Conservation (phyloP, 2,888 invertebrate species). For the Callimorpha dominula region DNA sequence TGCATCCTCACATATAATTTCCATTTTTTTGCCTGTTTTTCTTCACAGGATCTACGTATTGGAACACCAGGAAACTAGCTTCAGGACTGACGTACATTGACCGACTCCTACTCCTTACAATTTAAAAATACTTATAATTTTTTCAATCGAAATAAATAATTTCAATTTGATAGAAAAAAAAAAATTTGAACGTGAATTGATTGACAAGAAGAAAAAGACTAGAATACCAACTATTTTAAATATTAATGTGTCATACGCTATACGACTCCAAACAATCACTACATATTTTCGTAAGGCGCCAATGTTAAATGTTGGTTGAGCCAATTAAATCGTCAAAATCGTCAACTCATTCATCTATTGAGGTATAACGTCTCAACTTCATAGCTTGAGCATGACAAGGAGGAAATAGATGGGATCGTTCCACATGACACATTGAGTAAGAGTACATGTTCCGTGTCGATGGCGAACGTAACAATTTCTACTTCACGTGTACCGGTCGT, state of each 20-base stretch:
- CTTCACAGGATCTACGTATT: no score
- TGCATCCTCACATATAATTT: no score
- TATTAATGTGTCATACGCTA: neutral
- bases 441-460: neutral
- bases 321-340: conserved; percentile 21
- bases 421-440: conserved; percentile 11
- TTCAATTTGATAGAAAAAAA: neutral
- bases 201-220: neutral
- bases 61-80: no score
- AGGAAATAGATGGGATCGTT: conserved; percentile 22
- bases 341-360: conserved; percentile 23
- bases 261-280: neutral
- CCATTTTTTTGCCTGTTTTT: no score
- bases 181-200: neutral
- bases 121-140: no score
- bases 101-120: no score
- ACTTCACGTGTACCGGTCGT: conserved; percentile 12
- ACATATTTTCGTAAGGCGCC: neutral
- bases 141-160: no score
- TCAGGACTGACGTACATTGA: no score
- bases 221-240: neutral
- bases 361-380: conserved; percentile 7
- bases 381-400: conserved; percentile 19
- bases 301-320: neutral
- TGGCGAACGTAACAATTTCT: conserved; percentile 1